These are phyloP conservation scores for Corythoichthys haematopterus DNA, from an alignment of 2,113 vertebrate genomes.

Conservation along the genomic window DNA sequence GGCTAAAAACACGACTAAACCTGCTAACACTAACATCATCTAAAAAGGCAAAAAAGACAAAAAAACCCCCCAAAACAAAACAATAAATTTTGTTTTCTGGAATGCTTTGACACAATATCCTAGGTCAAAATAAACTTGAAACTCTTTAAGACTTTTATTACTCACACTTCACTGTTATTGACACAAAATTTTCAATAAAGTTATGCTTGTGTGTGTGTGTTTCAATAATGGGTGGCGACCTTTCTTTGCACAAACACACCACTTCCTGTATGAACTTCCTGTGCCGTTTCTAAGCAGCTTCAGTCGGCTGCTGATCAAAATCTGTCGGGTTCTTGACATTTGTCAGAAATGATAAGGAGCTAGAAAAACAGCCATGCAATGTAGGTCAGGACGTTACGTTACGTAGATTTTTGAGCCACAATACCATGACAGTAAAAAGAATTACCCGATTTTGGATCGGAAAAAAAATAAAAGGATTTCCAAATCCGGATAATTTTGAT, in stretches of 20 bases:
- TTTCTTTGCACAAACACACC: conserved; percentile 41
- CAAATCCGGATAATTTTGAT: too few relatives aligned
- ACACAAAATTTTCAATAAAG: background rate
- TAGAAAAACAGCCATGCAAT: background rate
- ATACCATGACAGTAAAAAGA: background rate
- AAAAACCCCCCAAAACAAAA: too few relatives aligned
- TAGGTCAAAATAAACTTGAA: background rate
- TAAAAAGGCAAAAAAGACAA: too few relatives aligned
- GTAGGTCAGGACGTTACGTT: background rate
- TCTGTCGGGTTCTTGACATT: background rate
- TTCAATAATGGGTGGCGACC: conserved; percentile 31
- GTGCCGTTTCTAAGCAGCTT: conserved; percentile 5
- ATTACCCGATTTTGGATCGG: too few relatives aligned
- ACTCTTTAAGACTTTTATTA: too few relatives aligned
- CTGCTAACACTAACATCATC: too few relatives aligned
- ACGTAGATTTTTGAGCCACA: background rate
- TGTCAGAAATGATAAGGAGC: background rate
- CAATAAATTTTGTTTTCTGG: background rate
- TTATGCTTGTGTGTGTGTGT: background rate
- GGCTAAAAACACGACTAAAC: too few relatives aligned
- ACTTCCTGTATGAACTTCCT: conserved; percentile 50
- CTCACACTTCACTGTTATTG: background rate
- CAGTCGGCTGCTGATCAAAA: background rate
- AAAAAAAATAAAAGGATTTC: too few relatives aligned
- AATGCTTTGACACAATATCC: background rate